These are phyloP conservation scores for Ophiodon elongatus DNA, from an alignment of 2,113 vertebrate species.

Conservation along the genomic window DNA sequence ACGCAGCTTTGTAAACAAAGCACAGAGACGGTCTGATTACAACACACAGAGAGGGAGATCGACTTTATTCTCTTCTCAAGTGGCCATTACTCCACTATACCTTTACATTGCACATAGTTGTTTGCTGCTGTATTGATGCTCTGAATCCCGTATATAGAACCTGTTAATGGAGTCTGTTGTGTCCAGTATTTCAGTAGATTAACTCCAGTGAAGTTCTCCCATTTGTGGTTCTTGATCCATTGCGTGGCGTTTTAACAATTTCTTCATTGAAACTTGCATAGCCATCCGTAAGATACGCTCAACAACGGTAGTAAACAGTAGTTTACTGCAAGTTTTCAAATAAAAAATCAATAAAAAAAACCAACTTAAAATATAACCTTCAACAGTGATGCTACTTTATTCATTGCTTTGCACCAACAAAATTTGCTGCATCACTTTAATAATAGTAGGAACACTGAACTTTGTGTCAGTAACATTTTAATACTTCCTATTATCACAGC, in stretches of 20 bases:
- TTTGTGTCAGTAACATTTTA: neutral
- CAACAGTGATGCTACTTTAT: neutral
- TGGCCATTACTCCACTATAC: neutral
- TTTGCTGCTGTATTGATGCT: neutral
- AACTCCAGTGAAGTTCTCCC: neutral
- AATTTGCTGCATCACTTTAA: neutral
- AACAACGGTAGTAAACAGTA: no score
- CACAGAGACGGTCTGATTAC: neutral
- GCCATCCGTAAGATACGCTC: neutral
- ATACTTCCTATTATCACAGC: neutral
- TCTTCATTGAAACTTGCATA: neutral
- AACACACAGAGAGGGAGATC: neutral
- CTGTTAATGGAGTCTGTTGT: neutral
- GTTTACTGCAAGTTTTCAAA: neutral
- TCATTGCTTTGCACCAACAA: neutral
- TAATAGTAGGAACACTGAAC: neutral
- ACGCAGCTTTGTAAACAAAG: neutral
- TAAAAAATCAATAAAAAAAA: neutral
- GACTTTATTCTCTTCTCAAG: neutral
- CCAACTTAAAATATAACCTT: neutral
- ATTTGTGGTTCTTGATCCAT: neutral
- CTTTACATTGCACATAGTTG: neutral
- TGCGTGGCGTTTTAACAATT: neutral
- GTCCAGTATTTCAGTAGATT: neutral
- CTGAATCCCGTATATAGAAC: neutral